Conservation (phyloP, 2,113 vertebrate species). For the Petrocephalus zakoni region DNA sequence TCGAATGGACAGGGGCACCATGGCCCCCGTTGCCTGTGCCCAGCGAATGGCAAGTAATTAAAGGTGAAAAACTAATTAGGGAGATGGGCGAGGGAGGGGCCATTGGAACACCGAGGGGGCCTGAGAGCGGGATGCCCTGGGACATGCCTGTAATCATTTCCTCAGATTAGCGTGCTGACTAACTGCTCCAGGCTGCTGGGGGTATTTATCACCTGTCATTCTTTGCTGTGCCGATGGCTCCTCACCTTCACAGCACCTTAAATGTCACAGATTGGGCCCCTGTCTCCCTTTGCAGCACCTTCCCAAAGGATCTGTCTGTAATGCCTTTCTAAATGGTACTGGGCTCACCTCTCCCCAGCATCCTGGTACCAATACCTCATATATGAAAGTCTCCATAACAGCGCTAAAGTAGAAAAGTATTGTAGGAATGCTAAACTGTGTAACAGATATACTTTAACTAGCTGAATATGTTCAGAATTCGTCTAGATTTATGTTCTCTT, state of each 20-base stretch:
- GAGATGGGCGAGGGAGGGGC: slow-evolving; percentile 29
- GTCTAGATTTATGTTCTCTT: neutral
- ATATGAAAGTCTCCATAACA: neutral
- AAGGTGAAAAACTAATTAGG: slow-evolving; percentile 56
- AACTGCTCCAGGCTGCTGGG: slow-evolving; percentile 18
- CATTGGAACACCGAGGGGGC: neutral
- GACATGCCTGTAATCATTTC: slow-evolving; percentile 32
- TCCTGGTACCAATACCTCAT: neutral
- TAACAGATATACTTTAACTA: neutral
- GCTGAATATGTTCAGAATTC: neutral
- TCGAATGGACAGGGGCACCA: slow-evolving; percentile 47
- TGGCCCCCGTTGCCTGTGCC: slow-evolving; percentile 22
- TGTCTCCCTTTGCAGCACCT: neutral
- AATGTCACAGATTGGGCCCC: slow-evolving; percentile 25
- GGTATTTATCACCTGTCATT: slow-evolving; percentile 44
- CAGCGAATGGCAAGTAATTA: slow-evolving; percentile 49
- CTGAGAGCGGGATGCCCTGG: slow-evolving; percentile 24
- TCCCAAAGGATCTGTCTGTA: slow-evolving; percentile 4
- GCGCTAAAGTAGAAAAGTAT: neutral
- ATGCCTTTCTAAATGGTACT: slow-evolving; percentile 8
- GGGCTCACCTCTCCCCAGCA: neutral
- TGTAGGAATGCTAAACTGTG: neutral
- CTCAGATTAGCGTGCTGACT: slow-evolving; percentile 17
- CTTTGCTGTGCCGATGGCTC: slow-evolving; percentile 17
- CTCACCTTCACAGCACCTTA: slow-evolving; percentile 42